Conservation (phyloP, 2,797 vertebrate species). For the Trematomus bernacchii region DNA sequence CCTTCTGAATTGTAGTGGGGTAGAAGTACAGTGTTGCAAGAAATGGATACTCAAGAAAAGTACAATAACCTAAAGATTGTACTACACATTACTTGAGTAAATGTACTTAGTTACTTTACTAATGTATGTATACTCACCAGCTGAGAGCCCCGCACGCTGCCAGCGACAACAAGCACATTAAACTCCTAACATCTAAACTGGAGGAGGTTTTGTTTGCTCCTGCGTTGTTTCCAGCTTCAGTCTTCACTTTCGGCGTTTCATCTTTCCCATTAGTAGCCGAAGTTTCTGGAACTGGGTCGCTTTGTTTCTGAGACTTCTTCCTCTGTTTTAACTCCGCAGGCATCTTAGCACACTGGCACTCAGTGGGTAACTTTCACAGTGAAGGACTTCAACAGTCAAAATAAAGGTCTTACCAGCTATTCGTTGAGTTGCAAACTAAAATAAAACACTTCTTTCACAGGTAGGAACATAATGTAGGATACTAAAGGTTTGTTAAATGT, state of each 20-base stretch:
- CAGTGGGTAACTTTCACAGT: not conserved
- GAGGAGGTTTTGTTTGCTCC: slow-evolving; percentile 24
- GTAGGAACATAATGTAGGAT: slow-evolving; percentile 32
- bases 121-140: slow-evolving; percentile 70
- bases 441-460: not conserved
- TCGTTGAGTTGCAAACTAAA: not conserved
- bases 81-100: no score
- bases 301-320: slow-evolving; percentile 69
- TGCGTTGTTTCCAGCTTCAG: not conserved
- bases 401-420: not conserved
- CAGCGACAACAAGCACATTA: slow-evolving; percentile 75
- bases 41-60: no score
- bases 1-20: no score
- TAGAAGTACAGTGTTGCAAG: no score
- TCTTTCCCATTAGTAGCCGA: slow-evolving; percentile 41
- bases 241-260: slow-evolving; percentile 38
- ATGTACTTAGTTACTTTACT: no score
- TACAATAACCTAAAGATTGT: no score
- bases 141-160: slow-evolving; percentile 68
- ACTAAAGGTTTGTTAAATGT: not conserved
- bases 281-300: slow-evolving; percentile 48
- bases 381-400: not conserved
- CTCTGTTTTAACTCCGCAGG: slow-evolving; percentile 81
- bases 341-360: slow-evolving; percentile 68
- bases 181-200: slow-evolving; percentile 62